These are phyloP conservation scores for Drosophila quasianomalipes DNA, from an alignment of 2,888 invertebrate genomes.

Conservation along the genomic window DNA sequence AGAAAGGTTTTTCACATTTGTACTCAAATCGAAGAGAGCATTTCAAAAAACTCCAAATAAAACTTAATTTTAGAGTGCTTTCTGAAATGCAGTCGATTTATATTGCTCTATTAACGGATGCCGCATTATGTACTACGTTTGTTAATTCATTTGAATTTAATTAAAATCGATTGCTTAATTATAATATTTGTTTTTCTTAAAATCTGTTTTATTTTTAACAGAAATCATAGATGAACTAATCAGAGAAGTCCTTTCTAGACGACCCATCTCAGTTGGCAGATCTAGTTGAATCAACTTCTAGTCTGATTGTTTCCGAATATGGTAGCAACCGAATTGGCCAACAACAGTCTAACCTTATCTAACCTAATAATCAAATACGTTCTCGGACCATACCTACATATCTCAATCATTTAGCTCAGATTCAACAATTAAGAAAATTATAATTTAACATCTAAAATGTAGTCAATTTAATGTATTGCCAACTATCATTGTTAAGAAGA, in stretches of 20 bases:
- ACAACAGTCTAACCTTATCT: neutral
- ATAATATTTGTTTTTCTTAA: neutral
- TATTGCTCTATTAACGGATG: neutral
- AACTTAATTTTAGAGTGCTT: neutral
- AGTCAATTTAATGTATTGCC: neutral
- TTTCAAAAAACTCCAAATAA: neutral
- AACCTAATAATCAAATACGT: neutral
- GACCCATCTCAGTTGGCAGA: rapidly evolving
- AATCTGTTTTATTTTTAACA: neutral
- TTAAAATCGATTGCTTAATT: neutral
- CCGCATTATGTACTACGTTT: rapidly evolving
- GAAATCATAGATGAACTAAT: neutral
- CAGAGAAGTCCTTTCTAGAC: neutral
- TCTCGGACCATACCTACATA: neutral
- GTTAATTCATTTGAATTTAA: neutral
- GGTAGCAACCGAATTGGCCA: neutral
- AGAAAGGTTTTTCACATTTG: neutral
- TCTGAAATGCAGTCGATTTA: neutral
- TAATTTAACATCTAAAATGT: neutral
- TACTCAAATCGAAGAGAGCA: neutral
- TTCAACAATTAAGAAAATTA: neutral
- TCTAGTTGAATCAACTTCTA: neutral
- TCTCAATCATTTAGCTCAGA: neutral
- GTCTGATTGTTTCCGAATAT: neutral
- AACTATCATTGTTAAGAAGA: neutral